Evolutionary conservation across 2,888 invertebrate genomes (phyloP), one percentile per base, ranked within the genome.

Genomic region (Andrena chrysosceles): DNA sequence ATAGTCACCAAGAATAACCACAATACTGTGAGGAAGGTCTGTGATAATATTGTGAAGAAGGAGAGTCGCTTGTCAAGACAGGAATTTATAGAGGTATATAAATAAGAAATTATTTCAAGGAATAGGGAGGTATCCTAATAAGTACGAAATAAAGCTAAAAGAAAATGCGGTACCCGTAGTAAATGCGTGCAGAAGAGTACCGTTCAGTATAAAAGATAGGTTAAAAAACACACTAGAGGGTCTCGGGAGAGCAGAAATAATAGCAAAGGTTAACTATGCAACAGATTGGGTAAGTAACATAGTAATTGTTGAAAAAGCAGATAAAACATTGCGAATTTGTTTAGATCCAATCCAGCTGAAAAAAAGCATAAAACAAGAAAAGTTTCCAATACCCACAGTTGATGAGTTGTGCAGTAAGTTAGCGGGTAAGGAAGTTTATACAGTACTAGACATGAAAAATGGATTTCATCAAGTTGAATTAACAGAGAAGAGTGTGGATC

Each of bases 401-500:
- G 54, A 54, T 2, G 54, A 54, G 8, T n/a, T 76, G 7, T 8
- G 49, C 2, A 20, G 13, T n/a, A 76, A 67, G 10, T 31, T 82
- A 29, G 10, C 72, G 8, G 78, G 75, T 1, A 81, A 77, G 48
- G 63, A 64, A 35, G 59, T 83, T n/a, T 88, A 64, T 31, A 67
- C 72, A 20, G 71, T 83, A 26, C 7, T 82, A 56, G 83, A 83
- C 48, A 62, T 72, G 66, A 83, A 86, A 48, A 75, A 87, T 62
- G 81, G 81, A 7, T 88, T 86, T 66, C 68, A 84, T 63, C 87
- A 87, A 42, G 64, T 87, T 3, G 54, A 71, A 54, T 56, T 88
- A 49, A 59, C 69, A 6, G 71, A 82, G 31, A 52, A 81, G 49
- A 80, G 80, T 48, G 49, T 35, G 26, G 71, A 87, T 26, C 8